Evolutionary conservation across 1,140 invertebrate genomes (phyloP), one percentile per base, ranked within the genome.

Genomic region (Nasonia longicornis): DNA sequence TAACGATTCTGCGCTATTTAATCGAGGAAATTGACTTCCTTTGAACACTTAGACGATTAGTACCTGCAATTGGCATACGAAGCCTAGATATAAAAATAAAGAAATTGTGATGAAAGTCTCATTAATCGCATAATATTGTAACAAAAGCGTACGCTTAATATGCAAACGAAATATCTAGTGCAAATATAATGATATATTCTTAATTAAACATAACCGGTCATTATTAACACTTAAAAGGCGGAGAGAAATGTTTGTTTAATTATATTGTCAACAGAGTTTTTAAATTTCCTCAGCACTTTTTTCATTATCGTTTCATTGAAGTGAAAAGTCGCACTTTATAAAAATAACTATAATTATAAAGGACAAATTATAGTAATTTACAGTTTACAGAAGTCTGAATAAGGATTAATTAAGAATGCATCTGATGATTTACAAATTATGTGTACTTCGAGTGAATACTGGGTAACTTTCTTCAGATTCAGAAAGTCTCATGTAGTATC

Each of bases 61-160:
- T 85, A 85, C 84, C 83, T 85, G 83, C 81, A 85, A 85, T 85
- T 84, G 84, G 83, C 83, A 79, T 69, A 42, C 63, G 35, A 84
- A 79, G 82, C 83, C 83, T 85, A 78, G 74, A 82, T 64, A 80
- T 83, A 58, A 67, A 72, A 77, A 48, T 48, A 67, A 69, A 76
- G 7, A 77, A 67, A 73, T 85, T 85, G 84, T 86, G 83, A 85
- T 84, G 77, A 84, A 77, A 83, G 74, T 83, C 70, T 85, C 72
- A 77, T 66, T 81, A 76, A 76, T 67, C 76, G 81, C 80, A 84
- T 81, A 84, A 82, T 82, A 85, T 83, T 80, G 78, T 84, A 83
- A 71, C 48, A 71, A 74, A 82, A 81, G 78, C 66, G 64, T 83
- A 81, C 76, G 66, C 42, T 82, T 58, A 83, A 73, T 42, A 42